Evolutionary conservation across 2,797 vertebrate genomes (phyloP), one percentile per base, ranked within the genome.

Genomic region (Podarcis lilfordi): DNA sequence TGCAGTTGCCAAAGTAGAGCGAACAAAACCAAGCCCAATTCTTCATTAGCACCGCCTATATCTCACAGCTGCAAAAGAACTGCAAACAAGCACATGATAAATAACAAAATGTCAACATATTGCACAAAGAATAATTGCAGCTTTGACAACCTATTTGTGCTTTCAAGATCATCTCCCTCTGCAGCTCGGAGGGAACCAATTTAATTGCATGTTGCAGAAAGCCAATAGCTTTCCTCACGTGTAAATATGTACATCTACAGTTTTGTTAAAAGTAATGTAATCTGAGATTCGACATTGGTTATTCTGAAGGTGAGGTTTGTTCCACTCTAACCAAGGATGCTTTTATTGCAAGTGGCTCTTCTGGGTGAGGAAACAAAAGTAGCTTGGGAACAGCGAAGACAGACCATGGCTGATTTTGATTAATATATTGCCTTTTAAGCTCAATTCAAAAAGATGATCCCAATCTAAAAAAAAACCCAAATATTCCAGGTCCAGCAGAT

Each of bases 331-430:
- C 61, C 25, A n/a, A 45, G 61, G 55, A n/a, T 21, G 37, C 0
- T 19, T 85, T 86, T 89, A 94, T 82, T 87, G 85, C 82, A 86
- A 5, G 45, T 90, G 4, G 64, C 68, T 29, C 4, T 66, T 84
- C 80, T 50, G 43, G 55, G 19, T 11, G 23, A 45, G 37, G 78
- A 85, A 76, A 85, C 11, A 81, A 8, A 29, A 88, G 84, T 74
- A 91, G 77, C 32, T 82, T 76, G 85, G 72, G 13, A 61, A 50
- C 40, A 55, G 25, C 29, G 69, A 85, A 80, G 64, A 19, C 74
- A 69, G 64, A 55, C 27, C 32, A 66, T 0, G 6, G 25, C 21
- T 74, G 78, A 71, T 43, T 55, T 81, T 66, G 27, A 40, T n/a
- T 75, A 82, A 81, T 59, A 68, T 68, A 68, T 68, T 76, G 29